phyloP scores from a whole-genome alignment of 2,888 invertebrate genomes.

The Xylota sylvarum region DNA sequence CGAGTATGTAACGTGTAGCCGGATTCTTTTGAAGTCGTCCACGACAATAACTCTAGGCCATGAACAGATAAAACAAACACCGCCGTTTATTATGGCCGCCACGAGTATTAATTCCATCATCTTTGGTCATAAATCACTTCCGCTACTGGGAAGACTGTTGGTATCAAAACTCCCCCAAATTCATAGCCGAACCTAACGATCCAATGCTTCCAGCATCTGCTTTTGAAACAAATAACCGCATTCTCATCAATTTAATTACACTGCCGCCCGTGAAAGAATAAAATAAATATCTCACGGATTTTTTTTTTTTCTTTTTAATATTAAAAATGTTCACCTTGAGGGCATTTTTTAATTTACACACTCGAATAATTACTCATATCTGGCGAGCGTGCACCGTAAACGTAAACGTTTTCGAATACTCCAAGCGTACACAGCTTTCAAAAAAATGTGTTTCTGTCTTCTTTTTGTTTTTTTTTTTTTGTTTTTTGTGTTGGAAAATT shows the following conservation, averaged over 20 bases:
- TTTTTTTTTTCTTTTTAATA: slow-evolving; percentile 13
- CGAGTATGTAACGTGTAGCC: background rate
- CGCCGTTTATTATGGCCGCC: slow-evolving; percentile 28
- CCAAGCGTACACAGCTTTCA: background rate
- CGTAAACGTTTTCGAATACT: slow-evolving; percentile 29
- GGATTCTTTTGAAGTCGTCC: slow-evolving; percentile 27
- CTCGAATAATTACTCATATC: slow-evolving; percentile 27
- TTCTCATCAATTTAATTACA: slow-evolving; percentile 51
- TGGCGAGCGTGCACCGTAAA: background rate
- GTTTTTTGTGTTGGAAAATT: slow-evolving; percentile 2
- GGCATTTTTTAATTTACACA: slow-evolving; percentile 28
- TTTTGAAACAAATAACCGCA: slow-evolving; percentile 31
- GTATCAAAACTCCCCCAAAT: background rate
- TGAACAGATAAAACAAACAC: slow-evolving; percentile 12
- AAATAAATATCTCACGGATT: slow-evolving; percentile 46
- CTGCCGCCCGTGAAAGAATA: background rate
- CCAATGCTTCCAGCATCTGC: slow-evolving; percentile 6
- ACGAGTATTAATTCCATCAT: slow-evolving; percentile 27
- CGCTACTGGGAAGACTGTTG: background rate
- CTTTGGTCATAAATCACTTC: slow-evolving; percentile 36
- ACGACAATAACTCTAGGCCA: slow-evolving; percentile 19
- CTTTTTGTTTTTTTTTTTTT: slow-evolving; percentile 8
- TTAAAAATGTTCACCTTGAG: slow-evolving; percentile 31
- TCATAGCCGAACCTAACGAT: background rate
- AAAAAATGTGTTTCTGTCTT: background rate